Conservation (phyloP, 2,113 vertebrate genomes). For the Hypocryptadius cinnamomeus region DNA sequence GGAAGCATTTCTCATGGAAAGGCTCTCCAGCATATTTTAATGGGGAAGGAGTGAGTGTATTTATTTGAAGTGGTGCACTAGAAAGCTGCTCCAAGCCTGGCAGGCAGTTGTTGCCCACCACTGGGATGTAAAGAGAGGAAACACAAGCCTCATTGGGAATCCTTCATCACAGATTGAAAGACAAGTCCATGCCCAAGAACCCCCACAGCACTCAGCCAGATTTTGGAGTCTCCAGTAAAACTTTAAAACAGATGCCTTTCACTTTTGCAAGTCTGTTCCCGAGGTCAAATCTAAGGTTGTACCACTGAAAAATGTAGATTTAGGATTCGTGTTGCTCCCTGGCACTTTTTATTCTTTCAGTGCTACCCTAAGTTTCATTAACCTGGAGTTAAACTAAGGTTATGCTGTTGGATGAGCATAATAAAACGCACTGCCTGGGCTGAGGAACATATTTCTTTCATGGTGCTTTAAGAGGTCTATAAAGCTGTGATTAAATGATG, state of each 20-base stretch:
- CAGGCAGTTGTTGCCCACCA: neutral
- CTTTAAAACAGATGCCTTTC: neutral
- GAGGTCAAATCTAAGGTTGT: neutral
- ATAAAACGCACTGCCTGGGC: constrained; percentile 15
- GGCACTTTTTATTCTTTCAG: neutral
- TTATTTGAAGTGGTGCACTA: neutral
- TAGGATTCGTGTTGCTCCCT: neutral
- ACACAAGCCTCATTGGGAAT: neutral
- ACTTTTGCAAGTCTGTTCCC: neutral
- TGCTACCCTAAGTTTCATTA: constrained; percentile 29
- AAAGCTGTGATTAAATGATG: constrained; percentile 40
- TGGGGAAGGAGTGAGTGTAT: neutral
- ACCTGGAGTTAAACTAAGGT: constrained; percentile 40
- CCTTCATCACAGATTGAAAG: neutral
- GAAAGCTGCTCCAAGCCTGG: neutral
- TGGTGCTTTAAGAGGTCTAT: constrained; percentile 9
- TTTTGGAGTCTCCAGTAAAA: neutral
- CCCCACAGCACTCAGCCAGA: neutral
- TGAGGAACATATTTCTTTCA: constrained; percentile 19
- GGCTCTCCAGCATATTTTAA: neutral
- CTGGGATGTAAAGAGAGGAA: neutral
- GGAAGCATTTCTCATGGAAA: neutral
- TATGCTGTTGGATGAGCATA: constrained; percentile 5
- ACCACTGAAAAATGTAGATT: neutral
- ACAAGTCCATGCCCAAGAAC: neutral